phyloP scores from a whole-genome alignment of 2,888 invertebrate species.

The Drosophila mimica region DNA sequence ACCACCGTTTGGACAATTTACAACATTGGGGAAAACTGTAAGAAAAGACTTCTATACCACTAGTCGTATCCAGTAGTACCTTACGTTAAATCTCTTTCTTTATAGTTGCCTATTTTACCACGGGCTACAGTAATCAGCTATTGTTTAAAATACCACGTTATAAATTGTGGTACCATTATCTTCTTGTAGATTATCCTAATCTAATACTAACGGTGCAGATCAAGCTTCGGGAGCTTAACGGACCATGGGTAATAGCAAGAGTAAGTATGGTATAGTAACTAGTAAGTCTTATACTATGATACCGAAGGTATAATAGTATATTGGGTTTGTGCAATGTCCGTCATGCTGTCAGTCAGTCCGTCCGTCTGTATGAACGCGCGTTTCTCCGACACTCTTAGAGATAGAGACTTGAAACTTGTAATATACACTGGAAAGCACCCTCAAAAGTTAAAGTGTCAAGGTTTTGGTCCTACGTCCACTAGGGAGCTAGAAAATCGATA shows the following conservation, averaged over 20 bases:
- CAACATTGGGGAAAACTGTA: constrained; percentile 17
- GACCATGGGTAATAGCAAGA: constrained; percentile 3
- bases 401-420: too few species aligned
- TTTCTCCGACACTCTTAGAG: too few species aligned
- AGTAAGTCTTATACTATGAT: too few species aligned
- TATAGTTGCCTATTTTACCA: constrained; percentile 10
- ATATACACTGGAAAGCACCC: too few species aligned
- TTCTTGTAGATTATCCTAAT: constrained; percentile 20
- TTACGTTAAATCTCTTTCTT: background rate
- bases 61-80: background rate
- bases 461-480: too few species aligned
- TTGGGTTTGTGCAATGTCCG: too few species aligned
- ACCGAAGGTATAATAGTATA: too few species aligned
- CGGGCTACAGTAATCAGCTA: background rate
- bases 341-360: too few species aligned
- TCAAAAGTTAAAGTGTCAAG: too few species aligned
- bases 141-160: constrained; percentile 38
- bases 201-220: constrained; percentile 23
- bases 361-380: too few species aligned
- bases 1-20: constrained; percentile 23
- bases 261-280: constrained; percentile 9
- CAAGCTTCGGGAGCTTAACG: constrained; percentile 3
- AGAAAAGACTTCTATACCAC: background rate
- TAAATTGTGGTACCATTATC: constrained; percentile 15
- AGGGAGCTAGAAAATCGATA: too few species aligned